Evolutionary conservation across 2,888 invertebrate genomes (phyloP), one percentile per base, ranked within the genome.

Genomic region (Sminthurides aquaticus): DNA sequence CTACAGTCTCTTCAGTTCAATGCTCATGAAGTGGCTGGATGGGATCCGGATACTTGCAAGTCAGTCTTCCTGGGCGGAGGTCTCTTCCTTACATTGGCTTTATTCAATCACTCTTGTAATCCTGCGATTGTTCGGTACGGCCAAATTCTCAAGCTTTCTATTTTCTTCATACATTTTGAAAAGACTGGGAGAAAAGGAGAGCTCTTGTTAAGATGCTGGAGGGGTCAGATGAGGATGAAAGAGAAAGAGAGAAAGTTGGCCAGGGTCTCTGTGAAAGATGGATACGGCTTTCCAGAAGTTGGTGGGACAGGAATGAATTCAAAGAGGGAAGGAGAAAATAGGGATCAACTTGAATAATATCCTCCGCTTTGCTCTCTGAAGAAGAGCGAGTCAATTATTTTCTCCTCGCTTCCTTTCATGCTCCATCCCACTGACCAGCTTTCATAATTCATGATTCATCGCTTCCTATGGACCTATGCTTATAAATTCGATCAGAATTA

Each of bases 51-150:
- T 60, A 34, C 57, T 43, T 55, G 25, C 52, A 65, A 67, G 49
- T 69, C 69, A 1, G 52, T 60, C 11, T 67, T 64, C 52, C 20
- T 70, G 26, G 66, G 67, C 15, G 68, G 70, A 65, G 69, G 80
- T 80, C 75, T 91, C 34, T 91, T 88, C 76, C 85, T 87, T 0
- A 86, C 87, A 0, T 88, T 87, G 0, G 86, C 90, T 0, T 82
- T 89, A 55, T 89, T 90, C 77, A 91, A 91, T 79, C 91, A 91
- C 76, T 88, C 89, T 74, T 91, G 91, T 77, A 87, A 87, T 78
- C 89, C 90, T 0, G 85, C 86, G 8, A 86, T 89, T 0, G 85
- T 86, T 54, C 85, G 88, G 88, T 88, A 77, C 55, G 55, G 11
- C 11, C 5, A 52, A 34, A 34, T 34, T 34, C 15, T 15, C 8